Percentiles rank a stretch among this genome's conserved stretches.
Evolutionary conservation across 1,140 invertebrate species (phyloP).

Genomic region (Drosophila kikkawai): DNA sequence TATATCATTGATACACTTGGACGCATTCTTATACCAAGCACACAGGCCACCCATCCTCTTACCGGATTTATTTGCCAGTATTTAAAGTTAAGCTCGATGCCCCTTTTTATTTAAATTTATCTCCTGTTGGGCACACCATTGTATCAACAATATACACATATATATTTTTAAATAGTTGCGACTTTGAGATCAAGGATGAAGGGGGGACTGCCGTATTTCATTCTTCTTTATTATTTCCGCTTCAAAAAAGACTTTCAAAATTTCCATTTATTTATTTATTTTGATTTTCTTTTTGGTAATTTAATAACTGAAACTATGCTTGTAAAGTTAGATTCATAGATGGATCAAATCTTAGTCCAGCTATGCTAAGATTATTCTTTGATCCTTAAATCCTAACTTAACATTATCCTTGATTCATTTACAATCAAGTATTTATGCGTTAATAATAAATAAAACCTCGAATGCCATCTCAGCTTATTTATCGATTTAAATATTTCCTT

Average conservation of each 20-base stretch:
- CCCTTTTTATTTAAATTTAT: constrained; percentile 33
- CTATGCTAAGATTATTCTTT: too few species aligned
- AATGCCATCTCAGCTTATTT: neutral
- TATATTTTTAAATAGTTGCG: neutral
- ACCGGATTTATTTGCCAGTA: constrained; percentile 16
- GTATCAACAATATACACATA: neutral
- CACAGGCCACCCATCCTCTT: neutral
- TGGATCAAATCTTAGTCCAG: neutral
- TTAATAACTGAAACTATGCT: constrained; percentile 4
- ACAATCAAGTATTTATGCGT: too few species aligned
- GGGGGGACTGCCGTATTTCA: neutral
- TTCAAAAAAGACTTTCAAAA: neutral
- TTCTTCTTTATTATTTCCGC: constrained; percentile 24
- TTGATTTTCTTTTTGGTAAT: constrained; percentile 17
- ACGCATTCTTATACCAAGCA: constrained; percentile 60
- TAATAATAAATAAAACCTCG: constrained; percentile 2
- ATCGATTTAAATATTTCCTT: constrained; percentile 12
- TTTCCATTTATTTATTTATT: neutral
- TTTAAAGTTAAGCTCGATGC: constrained; percentile 26
- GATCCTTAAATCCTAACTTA: too few species aligned
- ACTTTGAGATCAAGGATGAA: constrained; percentile 30
- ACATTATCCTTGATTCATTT: too few species aligned
- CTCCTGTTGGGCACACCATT: neutral
- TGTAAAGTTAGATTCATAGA: neutral
- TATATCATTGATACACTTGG: constrained; percentile 75